phyloP scores from a whole-genome alignment of 2,888 invertebrate species.

The Chesias legatella region DNA sequence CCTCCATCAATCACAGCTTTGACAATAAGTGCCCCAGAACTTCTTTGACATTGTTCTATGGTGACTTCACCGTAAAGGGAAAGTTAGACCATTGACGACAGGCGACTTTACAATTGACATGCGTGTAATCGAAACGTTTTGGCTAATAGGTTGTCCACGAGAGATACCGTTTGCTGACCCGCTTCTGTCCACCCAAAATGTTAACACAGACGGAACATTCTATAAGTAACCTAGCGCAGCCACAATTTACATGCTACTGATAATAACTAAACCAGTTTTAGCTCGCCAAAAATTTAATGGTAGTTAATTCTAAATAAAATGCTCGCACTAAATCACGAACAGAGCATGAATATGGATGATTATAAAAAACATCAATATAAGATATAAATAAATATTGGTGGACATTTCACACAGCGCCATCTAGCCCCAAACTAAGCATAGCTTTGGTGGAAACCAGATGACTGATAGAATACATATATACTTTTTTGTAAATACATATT shows the following conservation, averaged over 20 bases:
- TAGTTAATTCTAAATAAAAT: too few species aligned
- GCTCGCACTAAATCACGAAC: too few species aligned
- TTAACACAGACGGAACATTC: constrained; percentile 28
- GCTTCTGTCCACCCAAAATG: constrained; percentile 46
- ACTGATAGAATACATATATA: too few species aligned
- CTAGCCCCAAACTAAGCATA: too few species aligned
- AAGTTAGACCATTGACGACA: constrained; percentile 13
- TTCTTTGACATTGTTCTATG: constrained; percentile 5
- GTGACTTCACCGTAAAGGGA: constrained; percentile 8
- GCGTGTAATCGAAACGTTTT: constrained; percentile 23
- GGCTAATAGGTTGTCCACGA: constrained; percentile 58
- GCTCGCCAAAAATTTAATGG: too few species aligned
- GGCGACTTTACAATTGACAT: constrained; percentile 22
- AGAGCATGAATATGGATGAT: too few species aligned
- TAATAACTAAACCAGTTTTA: constrained; percentile 1
- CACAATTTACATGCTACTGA: neutral
- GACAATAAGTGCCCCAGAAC: constrained; percentile 6
- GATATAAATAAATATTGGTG: too few species aligned
- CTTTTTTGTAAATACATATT: too few species aligned
- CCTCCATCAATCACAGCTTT: too few species aligned
- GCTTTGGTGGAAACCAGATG: too few species aligned
- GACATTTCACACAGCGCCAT: too few species aligned
- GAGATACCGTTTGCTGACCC: constrained; percentile 59
- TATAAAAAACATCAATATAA: too few species aligned
- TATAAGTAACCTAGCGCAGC: constrained; percentile 3